phyloP scores from a whole-genome alignment of 92 coral and sea anemone species.

The Parazoanthus swiftii region DNA sequence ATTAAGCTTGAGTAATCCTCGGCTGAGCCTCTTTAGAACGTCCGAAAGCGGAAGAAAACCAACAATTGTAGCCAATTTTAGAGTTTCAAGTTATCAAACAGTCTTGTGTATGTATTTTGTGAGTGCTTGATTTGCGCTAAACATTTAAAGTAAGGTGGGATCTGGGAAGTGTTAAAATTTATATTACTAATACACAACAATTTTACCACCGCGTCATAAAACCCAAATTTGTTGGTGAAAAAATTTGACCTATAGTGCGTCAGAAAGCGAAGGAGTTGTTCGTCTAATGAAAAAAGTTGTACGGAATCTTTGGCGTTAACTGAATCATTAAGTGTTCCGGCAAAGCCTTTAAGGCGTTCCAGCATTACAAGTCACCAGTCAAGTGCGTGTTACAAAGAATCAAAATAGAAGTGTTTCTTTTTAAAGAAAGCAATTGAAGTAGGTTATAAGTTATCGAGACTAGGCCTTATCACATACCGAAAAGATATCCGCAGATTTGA shows the following conservation, averaged over 20 bases:
- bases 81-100: not conserved
- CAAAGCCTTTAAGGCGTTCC: not conserved
- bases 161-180: not conserved
- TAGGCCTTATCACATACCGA: conserved; percentile 10
- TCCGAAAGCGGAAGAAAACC: not conserved
- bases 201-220: not conserved
- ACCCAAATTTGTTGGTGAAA: not conserved
- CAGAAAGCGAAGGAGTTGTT: not conserved
- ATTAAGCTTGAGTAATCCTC: not conserved
- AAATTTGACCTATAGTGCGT: not conserved
- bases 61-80: not conserved
- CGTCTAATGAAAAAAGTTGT: not conserved
- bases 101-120: not conserved
- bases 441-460: not conserved
- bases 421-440: not conserved
- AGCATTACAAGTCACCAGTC: conserved; percentile 1
- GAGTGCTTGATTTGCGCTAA: not conserved
- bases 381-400: not conserved
- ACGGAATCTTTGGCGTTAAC: not conserved
- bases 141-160: not conserved
- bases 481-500: conserved; percentile 1
- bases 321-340: not conserved
- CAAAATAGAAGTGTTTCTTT: not conserved
- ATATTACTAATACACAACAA: not conserved
- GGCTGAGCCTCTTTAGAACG: not conserved